These are phyloP conservation scores for Morone chrysops DNA, from an alignment of 2,113 vertebrate species.

Conservation along the genomic window DNA sequence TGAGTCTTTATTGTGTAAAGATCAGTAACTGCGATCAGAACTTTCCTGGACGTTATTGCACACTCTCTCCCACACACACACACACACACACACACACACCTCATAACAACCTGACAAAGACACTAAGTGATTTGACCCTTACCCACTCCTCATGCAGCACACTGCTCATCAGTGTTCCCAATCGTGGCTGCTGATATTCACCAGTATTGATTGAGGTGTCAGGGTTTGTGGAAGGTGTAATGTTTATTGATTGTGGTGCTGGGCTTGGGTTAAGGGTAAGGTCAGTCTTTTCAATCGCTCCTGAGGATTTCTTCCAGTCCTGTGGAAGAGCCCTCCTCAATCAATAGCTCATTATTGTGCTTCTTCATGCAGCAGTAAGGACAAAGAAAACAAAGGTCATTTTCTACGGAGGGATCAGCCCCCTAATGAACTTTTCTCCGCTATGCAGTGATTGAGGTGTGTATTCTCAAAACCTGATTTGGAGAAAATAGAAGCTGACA, in stretches of 20 bases:
- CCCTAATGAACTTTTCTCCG: constrained; percentile 45
- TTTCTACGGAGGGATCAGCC: constrained; percentile 13
- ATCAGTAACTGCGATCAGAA: background rate
- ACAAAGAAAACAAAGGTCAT: constrained; percentile 59
- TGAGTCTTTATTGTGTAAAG: background rate
- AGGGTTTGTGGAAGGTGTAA: constrained; percentile 73
- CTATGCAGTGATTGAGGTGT: constrained; percentile 17
- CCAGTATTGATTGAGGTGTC: constrained; percentile 56
- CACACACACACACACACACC: constrained; percentile 5
- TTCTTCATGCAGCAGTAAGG: constrained; percentile 44
- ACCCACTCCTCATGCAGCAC: constrained; percentile 28
- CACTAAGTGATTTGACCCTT: constrained; percentile 52
- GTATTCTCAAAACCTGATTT: background rate
- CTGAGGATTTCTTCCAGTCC: constrained; percentile 64
- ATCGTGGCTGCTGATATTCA: constrained; percentile 57
- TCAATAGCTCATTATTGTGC: constrained; percentile 78
- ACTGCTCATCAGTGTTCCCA: constrained; percentile 26
- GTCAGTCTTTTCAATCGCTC: constrained; percentile 73
- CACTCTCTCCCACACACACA: background rate
- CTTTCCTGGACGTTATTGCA: too few relatives aligned
- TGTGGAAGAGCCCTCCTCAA: constrained; percentile 39
- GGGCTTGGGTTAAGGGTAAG: constrained; percentile 65
- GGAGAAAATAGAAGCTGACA: background rate
- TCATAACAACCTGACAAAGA: constrained; percentile 48
- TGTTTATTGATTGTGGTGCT: constrained; percentile 71